These are phyloP conservation scores for Tenthredo amoena DNA, from an alignment of 2,888 invertebrate species.

Conservation along the genomic window DNA sequence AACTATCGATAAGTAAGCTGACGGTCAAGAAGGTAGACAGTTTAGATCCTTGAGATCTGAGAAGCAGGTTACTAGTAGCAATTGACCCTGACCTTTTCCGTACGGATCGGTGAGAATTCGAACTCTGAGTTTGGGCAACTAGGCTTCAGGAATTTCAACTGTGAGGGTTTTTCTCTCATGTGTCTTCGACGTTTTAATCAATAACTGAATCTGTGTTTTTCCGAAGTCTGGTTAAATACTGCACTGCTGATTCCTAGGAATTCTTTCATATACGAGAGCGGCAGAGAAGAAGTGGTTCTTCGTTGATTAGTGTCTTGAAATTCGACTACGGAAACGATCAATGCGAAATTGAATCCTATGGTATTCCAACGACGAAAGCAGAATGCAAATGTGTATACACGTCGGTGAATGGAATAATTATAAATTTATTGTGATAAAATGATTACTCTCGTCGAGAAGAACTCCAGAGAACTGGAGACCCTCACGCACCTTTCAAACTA, in stretches of 20 bases:
- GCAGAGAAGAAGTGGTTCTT: not conserved
- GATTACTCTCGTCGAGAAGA: not conserved
- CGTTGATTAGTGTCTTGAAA: not conserved
- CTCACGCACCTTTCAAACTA: not conserved
- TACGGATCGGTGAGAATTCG: not conserved
- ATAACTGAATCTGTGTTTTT: not conserved
- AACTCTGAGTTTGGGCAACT: not conserved
- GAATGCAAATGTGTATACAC: not conserved
- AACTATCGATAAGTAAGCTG: not conserved
- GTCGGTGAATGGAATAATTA: not conserved
- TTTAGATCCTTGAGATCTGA: not conserved
- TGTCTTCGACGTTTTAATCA: not conserved
- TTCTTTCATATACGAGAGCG: not conserved
- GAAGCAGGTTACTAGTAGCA: slow-evolving; percentile 2
- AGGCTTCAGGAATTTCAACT: not conserved
- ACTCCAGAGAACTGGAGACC: not conserved
- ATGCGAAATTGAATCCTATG: not conserved
- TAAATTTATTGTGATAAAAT: not conserved
- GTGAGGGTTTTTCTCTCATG: not conserved
- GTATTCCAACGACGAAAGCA: too few species aligned
- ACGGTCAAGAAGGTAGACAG: not conserved
- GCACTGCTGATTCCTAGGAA: not conserved
- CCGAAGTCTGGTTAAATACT: not conserved
- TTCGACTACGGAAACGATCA: too few species aligned
- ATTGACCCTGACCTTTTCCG: not conserved